Conservation (phyloP, 2,888 invertebrate species). For the Oasisia sp. region DNA sequence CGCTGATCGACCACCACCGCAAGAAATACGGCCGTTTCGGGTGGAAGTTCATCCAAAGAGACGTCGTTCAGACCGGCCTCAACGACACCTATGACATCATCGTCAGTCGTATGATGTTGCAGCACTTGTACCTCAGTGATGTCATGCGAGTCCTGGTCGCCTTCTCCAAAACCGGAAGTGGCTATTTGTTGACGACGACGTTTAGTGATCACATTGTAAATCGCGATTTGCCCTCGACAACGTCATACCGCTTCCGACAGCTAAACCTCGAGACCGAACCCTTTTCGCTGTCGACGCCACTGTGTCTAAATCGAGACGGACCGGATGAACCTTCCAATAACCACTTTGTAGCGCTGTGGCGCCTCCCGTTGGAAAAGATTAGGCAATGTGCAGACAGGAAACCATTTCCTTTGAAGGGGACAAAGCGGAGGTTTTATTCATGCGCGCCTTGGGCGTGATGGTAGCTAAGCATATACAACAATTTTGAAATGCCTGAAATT, state of each 20-base stretch:
- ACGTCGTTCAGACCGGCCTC: slow-evolving; percentile 34
- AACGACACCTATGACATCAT: slow-evolving; percentile 40
- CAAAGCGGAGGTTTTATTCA: too few species aligned
- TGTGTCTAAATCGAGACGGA: slow-evolving; percentile 42
- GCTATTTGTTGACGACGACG: slow-evolving; percentile 39
- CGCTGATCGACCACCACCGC: slow-evolving; percentile 41
- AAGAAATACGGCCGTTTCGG: slow-evolving; percentile 24
- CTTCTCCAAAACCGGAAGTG: slow-evolving; percentile 35
- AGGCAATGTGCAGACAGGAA: too few species aligned
- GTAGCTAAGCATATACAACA: too few species aligned
- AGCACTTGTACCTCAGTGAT: slow-evolving; percentile 41
- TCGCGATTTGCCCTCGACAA: slow-evolving; percentile 21
- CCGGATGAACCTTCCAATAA: slow-evolving; percentile 35
- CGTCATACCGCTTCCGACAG: slow-evolving; percentile 40
- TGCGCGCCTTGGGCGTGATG: too few species aligned
- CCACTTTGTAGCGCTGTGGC: slow-evolving; percentile 43
- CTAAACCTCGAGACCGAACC: slow-evolving; percentile 43
- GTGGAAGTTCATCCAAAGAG: slow-evolving; percentile 36
- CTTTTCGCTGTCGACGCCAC: slow-evolving; percentile 38
- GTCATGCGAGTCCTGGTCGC: slow-evolving; percentile 32
- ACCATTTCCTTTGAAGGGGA: too few species aligned
- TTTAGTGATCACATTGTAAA: slow-evolving; percentile 32
- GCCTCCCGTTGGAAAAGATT: slow-evolving; percentile 34
- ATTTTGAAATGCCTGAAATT: too few species aligned
- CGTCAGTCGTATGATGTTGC: slow-evolving; percentile 40